phyloP scores from a whole-genome alignment of 2,113 vertebrate genomes.

The Pao palembangensis region DNA sequence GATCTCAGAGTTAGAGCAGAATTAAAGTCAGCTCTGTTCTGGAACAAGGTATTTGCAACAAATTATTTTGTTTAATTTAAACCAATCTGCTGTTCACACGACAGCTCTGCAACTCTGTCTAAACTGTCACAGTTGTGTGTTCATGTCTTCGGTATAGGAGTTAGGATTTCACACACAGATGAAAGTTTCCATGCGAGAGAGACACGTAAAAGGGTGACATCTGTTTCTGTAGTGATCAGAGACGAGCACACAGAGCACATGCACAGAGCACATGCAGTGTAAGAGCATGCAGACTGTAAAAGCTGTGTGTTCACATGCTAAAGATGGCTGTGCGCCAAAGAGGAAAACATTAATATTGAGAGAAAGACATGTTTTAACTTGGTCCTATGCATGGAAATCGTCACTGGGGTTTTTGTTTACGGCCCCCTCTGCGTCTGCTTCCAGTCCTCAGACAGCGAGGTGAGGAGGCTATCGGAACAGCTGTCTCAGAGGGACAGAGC shows the following conservation, averaged over 20 bases:
- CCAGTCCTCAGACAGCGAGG: constrained; percentile 55
- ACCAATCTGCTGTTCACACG: background rate
- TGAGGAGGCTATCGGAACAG: constrained; percentile 65
- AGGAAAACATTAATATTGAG: constrained; percentile 17
- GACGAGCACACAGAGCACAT: constrained; percentile 12
- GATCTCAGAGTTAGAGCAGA: background rate
- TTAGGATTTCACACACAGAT: constrained; percentile 8
- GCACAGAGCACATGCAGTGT: constrained; percentile 16
- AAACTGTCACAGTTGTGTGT: constrained; percentile 19
- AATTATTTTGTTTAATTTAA: background rate
- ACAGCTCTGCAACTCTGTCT: background rate
- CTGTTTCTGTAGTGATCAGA: constrained; percentile 34
- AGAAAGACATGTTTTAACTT: background rate
- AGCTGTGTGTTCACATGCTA: constrained; percentile 1
- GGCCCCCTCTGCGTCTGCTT: background rate
- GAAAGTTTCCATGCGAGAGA: constrained; percentile 42
- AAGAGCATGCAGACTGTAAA: background rate
- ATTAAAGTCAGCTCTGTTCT: background rate
- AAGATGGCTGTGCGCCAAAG: constrained; percentile 4
- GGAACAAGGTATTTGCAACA: background rate
- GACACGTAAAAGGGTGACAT: constrained; percentile 18
- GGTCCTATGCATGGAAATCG: background rate
- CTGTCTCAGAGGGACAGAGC: constrained; percentile 58
- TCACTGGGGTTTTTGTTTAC: background rate
- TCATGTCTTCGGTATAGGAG: constrained; percentile 3